Conservation (phyloP, 53 echinoderm and acorn worm species). For the Antedon mediterranea region DNA sequence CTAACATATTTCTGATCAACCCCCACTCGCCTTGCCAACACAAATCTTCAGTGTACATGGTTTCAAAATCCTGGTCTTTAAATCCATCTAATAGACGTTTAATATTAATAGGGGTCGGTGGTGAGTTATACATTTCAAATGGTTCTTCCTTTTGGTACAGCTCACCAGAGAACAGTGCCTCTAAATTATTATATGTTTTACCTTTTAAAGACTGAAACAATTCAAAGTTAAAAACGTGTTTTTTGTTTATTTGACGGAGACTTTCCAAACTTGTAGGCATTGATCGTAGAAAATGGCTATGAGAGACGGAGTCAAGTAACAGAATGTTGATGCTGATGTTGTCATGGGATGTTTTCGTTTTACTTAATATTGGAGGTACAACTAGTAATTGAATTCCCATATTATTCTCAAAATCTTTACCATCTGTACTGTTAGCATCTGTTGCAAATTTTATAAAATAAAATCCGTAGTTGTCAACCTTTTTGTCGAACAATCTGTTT, state of each 20-base stretch:
- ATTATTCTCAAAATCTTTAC: no score
- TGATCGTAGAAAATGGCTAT: conserved; percentile 64
- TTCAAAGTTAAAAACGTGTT: conserved; percentile 44
- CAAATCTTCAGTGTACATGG: conserved; percentile 57
- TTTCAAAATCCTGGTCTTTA: conserved; percentile 54
- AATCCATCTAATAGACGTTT: conserved; percentile 24
- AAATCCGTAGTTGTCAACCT: conserved; percentile 13
- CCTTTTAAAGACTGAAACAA: conserved; percentile 74
- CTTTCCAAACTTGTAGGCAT: conserved; percentile 40
- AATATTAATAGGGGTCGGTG: conserved; percentile 23
- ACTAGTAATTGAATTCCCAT: neutral
- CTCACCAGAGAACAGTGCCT: conserved; percentile 49
- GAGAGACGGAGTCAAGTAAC: conserved; percentile 69
- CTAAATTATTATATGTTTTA: conserved; percentile 59
- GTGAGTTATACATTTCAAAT: conserved; percentile 22
- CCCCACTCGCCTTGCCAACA: conserved; percentile 85
- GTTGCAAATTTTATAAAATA: conserved; percentile 22
- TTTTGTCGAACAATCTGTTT: neutral
- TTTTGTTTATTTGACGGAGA: conserved; percentile 22
- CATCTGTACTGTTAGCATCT: neutral
- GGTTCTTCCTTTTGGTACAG: conserved; percentile 32
- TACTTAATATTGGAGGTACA: neutral
- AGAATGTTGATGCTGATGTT: conserved; percentile 52
- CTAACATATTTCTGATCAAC: conserved; percentile 52
- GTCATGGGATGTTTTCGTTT: no score